phyloP scores from a whole-genome alignment of 2,113 vertebrate species.

The Cyphotilapia sp. region DNA sequence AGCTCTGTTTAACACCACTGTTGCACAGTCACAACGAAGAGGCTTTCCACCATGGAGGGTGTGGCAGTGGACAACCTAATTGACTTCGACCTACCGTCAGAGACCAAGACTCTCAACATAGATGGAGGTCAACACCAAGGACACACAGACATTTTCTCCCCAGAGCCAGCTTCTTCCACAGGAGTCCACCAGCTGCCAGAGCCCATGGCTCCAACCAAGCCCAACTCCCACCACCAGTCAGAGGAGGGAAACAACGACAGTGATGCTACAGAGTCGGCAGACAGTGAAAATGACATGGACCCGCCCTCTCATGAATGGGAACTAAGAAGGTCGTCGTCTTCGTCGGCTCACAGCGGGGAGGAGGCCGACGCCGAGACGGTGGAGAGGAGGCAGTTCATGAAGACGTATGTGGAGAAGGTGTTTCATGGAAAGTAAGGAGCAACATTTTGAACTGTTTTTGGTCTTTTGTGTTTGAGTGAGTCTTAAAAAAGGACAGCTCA shows the following conservation, averaged over 20 bases:
- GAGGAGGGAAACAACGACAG: conserved; percentile 69
- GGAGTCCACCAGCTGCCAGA: conserved; percentile 37
- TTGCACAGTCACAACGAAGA: neutral
- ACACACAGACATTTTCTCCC: conserved; percentile 35
- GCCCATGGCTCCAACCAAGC: conserved; percentile 27
- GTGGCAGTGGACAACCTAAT: conserved; percentile 81
- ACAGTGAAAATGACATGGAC: conserved; percentile 87
- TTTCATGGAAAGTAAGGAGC: conserved; percentile 82
- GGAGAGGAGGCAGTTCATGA: conserved; percentile 81
- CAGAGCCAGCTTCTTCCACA: conserved; percentile 15
- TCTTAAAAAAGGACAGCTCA: neutral
- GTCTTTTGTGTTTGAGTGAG: neutral
- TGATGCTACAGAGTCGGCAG: conserved; percentile 87
- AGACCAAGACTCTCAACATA: conserved; percentile 34
- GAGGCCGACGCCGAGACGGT: conserved; percentile 63
- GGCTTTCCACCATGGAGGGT: conserved; percentile 73
- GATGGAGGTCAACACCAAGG: conserved; percentile 14
- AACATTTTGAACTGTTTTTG: neutral
- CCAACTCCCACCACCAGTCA: neutral
- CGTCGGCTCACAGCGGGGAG: conserved; percentile 82
- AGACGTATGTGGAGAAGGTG: conserved; percentile 87
- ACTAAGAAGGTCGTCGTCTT: conserved; percentile 81
- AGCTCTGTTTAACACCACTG: neutral
- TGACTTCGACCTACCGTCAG: conserved; percentile 73
- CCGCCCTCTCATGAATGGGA: conserved; percentile 68